Evolutionary conservation across 2,113 vertebrate genomes (phyloP).

Genomic region (Saimiri boliviensis): DNA sequence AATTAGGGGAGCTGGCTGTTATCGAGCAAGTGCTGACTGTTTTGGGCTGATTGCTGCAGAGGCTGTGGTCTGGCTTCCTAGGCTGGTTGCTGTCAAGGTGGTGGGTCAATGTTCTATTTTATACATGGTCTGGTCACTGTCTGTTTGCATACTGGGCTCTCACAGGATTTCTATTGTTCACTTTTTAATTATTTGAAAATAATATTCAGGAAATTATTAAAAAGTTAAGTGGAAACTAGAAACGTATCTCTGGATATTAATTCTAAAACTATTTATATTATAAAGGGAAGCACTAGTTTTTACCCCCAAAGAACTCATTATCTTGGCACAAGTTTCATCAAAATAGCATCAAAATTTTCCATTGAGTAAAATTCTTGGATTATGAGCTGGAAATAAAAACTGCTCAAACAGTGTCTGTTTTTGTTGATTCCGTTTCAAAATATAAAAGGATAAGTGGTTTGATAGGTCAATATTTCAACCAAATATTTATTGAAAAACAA

Average conservation of each 20-base stretch:
- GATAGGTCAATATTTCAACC: background rate
- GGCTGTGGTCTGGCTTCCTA: background rate
- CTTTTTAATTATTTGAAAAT: background rate
- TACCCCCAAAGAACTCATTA: background rate
- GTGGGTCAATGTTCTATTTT: background rate
- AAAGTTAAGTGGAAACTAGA: background rate
- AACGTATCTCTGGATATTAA: background rate
- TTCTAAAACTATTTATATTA: background rate
- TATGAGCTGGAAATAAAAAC: constrained; percentile 6
- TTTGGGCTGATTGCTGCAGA: background rate
- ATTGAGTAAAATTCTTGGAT: constrained; percentile 17
- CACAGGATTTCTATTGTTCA: background rate
- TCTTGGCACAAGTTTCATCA: constrained; percentile 19
- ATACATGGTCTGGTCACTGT: background rate
- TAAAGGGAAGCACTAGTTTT: background rate
- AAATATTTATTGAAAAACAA: background rate
- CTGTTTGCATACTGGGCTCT: background rate
- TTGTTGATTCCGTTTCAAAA: constrained; percentile 32
- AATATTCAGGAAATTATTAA: background rate
- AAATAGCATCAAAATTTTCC: background rate
- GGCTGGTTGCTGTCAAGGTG: background rate
- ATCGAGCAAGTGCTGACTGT: background rate
- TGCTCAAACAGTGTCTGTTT: background rate
- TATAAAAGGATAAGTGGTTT: background rate
- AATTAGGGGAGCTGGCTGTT: background rate